Evolutionary conservation across 2,888 invertebrate genomes (phyloP).

Genomic region (Acanthacorydalis orientalis): DNA sequence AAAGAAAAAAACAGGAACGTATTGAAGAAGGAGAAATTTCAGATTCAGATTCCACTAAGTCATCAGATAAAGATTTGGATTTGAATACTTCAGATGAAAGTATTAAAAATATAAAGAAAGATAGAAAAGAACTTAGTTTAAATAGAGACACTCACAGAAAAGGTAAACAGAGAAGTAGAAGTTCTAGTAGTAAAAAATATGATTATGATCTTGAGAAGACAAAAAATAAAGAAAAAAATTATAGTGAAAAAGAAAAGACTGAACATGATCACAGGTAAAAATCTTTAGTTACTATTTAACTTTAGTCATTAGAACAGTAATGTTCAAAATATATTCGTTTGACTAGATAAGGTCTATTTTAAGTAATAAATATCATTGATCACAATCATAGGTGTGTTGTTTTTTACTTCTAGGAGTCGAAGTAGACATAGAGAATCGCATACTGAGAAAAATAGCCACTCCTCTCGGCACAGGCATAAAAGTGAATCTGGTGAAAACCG

Average conservation of each 20-base stretch:
- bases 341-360: too few species aligned
- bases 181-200: slow-evolving; percentile 10
- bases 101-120: slow-evolving; percentile 11
- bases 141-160: slow-evolving; percentile 8
- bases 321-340: too few species aligned
- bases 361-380: too few species aligned
- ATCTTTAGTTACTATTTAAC: too few species aligned
- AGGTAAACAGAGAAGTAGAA: slow-evolving; percentile 6
- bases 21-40: slow-evolving; percentile 48
- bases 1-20: slow-evolving; percentile 38
- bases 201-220: slow-evolving; percentile 10
- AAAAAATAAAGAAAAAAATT: slow-evolving; percentile 11
- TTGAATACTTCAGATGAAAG: slow-evolving; percentile 14
- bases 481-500: background rate
- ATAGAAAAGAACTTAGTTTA: slow-evolving; percentile 20
- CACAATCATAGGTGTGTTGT: too few species aligned
- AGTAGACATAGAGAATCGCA: slow-evolving; percentile 1
- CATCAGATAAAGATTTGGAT: slow-evolving; percentile 17
- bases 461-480: background rate
- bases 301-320: too few species aligned
- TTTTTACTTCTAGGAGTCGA: slow-evolving; percentile 6
- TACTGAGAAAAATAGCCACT: slow-evolving; percentile 1
- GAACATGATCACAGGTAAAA: slow-evolving; percentile 15
- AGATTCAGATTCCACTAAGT: slow-evolving; percentile 17
- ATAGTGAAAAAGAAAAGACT: slow-evolving; percentile 11